Conservation (phyloP, 92 coral and sea anemone genomes). For the Metridium senile region DNA sequence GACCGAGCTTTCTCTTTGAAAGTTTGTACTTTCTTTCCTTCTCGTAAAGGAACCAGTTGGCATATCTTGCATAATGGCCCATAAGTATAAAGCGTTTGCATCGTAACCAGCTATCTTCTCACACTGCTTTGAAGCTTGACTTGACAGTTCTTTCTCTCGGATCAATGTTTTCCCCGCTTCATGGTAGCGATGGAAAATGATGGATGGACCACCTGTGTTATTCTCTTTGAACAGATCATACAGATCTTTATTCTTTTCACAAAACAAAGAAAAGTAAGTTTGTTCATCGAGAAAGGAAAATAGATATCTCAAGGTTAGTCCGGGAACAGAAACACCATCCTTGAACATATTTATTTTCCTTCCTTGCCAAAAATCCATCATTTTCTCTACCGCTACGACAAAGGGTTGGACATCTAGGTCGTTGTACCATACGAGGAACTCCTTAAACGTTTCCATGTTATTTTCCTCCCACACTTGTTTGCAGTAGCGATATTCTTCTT, state of each 20-base stretch:
- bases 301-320: constrained; percentile 35
- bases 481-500: constrained; percentile 41
- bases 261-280: constrained; percentile 18
- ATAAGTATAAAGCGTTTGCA: constrained; percentile 31
- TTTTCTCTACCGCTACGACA: constrained; percentile 38
- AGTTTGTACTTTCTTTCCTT: neutral
- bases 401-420: constrained; percentile 45
- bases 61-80: constrained; percentile 27
- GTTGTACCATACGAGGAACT: constrained; percentile 38
- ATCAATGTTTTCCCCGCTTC: constrained; percentile 20
- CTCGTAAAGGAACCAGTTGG: constrained; percentile 13
- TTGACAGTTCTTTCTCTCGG: neutral
- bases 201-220: constrained; percentile 25
- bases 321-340: constrained; percentile 43
- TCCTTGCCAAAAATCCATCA: constrained; percentile 46
- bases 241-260: constrained; percentile 1
- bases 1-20: neutral
- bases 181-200: constrained; percentile 27
- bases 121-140: constrained; percentile 21
- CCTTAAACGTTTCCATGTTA: constrained; percentile 5
- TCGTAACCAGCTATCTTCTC: constrained; percentile 23
- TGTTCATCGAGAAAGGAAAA: constrained; percentile 21
- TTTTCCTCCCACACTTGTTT: constrained; percentile 38
- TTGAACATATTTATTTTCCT: constrained; percentile 40
- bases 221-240: constrained; percentile 28